Evolutionary conservation across 2,113 vertebrate genomes (phyloP).

Genomic region (Eonycteris spelaea): DNA sequence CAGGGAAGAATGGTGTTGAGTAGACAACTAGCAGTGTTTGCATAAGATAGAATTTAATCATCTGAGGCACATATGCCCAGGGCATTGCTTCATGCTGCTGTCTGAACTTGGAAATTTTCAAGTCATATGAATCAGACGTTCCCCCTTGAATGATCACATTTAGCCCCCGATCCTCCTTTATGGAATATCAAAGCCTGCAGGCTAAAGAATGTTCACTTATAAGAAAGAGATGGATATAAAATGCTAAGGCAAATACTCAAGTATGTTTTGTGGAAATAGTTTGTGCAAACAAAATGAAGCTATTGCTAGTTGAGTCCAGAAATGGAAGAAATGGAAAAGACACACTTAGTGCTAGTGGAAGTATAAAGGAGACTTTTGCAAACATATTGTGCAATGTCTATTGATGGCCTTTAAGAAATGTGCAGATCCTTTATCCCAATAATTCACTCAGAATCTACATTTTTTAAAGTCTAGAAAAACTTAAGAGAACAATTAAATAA

Average conservation of each 20-base stretch:
- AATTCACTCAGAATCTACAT: background rate
- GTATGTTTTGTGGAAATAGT: background rate
- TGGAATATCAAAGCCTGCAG: background rate
- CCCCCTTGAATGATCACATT: background rate
- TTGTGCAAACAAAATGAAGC: constrained; percentile 3
- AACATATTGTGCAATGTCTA: background rate
- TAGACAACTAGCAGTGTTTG: background rate
- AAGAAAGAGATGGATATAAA: background rate
- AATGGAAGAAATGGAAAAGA: background rate
- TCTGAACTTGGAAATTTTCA: background rate
- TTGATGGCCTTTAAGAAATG: background rate
- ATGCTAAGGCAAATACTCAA: background rate
- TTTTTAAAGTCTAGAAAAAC: background rate
- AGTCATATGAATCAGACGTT: background rate
- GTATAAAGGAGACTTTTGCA: background rate
- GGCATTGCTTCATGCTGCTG: background rate
- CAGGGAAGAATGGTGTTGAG: background rate
- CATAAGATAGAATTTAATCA: background rate
- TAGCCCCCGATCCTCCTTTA: background rate
- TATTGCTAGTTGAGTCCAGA: background rate
- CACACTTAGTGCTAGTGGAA: background rate
- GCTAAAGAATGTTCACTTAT: background rate
- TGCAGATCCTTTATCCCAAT: background rate
- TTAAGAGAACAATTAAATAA: constrained; percentile 8
- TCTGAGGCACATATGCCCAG: background rate